These are phyloP conservation scores for Sebastes fasciatus DNA, from an alignment of 2,113 vertebrate species.

Conservation along the genomic window DNA sequence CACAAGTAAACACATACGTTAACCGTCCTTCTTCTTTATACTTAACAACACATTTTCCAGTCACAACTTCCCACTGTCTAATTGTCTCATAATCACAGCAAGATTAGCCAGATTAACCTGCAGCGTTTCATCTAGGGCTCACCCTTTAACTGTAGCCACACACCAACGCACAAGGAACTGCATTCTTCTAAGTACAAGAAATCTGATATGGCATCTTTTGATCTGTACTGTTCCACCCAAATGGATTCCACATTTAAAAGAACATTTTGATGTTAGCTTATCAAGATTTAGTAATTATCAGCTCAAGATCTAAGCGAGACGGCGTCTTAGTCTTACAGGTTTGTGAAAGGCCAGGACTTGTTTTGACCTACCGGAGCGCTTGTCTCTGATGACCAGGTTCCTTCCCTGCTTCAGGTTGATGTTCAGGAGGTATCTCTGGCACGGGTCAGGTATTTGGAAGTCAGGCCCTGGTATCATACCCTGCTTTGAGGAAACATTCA, in stretches of 20 bases:
- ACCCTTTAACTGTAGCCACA: background rate
- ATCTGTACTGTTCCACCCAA: background rate
- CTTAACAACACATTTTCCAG: background rate
- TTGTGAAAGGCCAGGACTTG: background rate
- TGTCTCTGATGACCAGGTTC: conserved; percentile 91
- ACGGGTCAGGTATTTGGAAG: background rate
- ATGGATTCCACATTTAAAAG: background rate
- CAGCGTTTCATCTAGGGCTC: background rate
- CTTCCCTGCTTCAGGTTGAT: conserved; percentile 92
- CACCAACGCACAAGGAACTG: background rate
- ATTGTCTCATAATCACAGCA: conserved; percentile 7
- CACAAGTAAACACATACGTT: conserved; percentile 16
- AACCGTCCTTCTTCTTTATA: conserved; percentile 24
- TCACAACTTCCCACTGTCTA: background rate
- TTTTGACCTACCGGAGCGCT: conserved; percentile 88
- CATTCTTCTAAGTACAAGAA: conserved; percentile 18
- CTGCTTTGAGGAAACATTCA: conserved; percentile 26
- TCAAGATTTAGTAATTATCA: background rate
- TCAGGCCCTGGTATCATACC: conserved; percentile 4
- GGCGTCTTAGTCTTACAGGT: background rate
- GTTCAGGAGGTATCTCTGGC: conserved; percentile 89
- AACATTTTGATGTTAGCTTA: background rate
- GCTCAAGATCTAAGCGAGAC: background rate
- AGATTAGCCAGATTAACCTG: background rate
- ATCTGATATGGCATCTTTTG: conserved; percentile 16